phyloP scores from a whole-genome alignment of 2,113 vertebrate species.

The Opisthocomus hoazin region DNA sequence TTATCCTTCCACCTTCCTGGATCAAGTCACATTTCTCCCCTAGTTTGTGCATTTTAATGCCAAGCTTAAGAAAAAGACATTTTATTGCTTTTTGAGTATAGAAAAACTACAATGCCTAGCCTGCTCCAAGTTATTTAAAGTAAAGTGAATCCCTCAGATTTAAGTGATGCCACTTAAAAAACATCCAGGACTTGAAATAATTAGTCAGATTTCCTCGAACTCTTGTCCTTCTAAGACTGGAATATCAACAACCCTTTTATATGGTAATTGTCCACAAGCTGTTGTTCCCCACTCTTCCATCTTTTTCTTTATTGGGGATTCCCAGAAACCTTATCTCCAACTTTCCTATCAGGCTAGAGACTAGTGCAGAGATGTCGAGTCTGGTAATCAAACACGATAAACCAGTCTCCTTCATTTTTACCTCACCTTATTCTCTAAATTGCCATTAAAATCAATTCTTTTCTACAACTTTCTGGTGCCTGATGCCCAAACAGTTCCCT shows the following conservation, averaged over 20 bases:
- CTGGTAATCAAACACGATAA: not conserved
- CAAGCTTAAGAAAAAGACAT: constrained; percentile 82
- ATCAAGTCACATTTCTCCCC: constrained; percentile 94
- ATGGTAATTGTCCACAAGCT: not conserved
- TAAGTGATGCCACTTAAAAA: not conserved
- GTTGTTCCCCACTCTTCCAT: not conserved
- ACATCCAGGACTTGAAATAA: not conserved
- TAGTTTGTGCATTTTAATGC: constrained; percentile 92
- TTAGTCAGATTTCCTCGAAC: not conserved
- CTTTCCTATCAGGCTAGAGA: not conserved
- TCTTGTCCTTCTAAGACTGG: not conserved
- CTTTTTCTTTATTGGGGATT: not conserved
- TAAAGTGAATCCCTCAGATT: not conserved
- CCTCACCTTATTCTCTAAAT: not conserved
- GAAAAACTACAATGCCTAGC: not conserved
- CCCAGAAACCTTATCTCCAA: not conserved
- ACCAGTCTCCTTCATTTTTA: not conserved
- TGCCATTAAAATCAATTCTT: not conserved
- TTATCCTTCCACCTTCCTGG: constrained; percentile 90
- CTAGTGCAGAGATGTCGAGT: not conserved
- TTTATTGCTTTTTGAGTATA: constrained; percentile 54
- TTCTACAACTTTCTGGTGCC: not conserved
- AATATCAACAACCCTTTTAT: not conserved
- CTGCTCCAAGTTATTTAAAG: not conserved
- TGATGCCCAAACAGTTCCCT: not conserved